These are phyloP conservation scores for Odontesthes bonariensis DNA, from an alignment of 2,113 vertebrate species.

Conservation along the genomic window DNA sequence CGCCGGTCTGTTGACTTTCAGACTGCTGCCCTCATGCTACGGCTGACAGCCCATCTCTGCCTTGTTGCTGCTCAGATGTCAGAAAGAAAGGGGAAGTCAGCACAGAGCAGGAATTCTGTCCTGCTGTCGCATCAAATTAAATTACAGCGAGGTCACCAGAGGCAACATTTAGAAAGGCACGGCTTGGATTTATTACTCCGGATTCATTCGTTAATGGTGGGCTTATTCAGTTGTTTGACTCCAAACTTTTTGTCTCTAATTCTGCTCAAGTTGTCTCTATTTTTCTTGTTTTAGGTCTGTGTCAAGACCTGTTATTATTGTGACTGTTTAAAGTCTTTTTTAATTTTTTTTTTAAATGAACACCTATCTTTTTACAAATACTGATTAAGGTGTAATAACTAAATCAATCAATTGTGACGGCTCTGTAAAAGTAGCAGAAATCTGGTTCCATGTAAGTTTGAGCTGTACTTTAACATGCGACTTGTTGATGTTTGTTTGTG, in stretches of 20 bases:
- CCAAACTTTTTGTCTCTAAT: neutral
- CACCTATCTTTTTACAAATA: too few relatives aligned
- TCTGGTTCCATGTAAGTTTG: too few relatives aligned
- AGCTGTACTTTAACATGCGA: too few relatives aligned
- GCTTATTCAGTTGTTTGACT: neutral
- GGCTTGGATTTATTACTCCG: neutral
- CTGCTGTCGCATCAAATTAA: constrained; percentile 26
- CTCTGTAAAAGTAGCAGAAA: too few relatives aligned
- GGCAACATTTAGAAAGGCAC: neutral
- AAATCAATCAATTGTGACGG: too few relatives aligned
- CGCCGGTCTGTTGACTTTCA: constrained; percentile 29
- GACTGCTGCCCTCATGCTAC: constrained; percentile 20
- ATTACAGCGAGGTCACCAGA: constrained; percentile 3
- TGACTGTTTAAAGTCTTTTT: too few relatives aligned
- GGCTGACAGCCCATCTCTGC: constrained; percentile 47
- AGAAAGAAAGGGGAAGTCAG: constrained; percentile 4
- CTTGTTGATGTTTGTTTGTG: too few relatives aligned
- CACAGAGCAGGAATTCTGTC: constrained; percentile 13
- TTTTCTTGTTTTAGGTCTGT: neutral
- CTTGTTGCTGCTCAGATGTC: constrained; percentile 29
- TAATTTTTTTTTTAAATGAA: too few relatives aligned
- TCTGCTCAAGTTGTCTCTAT: neutral
- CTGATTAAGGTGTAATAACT: too few relatives aligned
- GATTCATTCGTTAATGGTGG: neutral
- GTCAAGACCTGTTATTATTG: too few relatives aligned